These are phyloP conservation scores for Solen grandis DNA, from an alignment of 1,140 invertebrate species.

Conservation along the genomic window DNA sequence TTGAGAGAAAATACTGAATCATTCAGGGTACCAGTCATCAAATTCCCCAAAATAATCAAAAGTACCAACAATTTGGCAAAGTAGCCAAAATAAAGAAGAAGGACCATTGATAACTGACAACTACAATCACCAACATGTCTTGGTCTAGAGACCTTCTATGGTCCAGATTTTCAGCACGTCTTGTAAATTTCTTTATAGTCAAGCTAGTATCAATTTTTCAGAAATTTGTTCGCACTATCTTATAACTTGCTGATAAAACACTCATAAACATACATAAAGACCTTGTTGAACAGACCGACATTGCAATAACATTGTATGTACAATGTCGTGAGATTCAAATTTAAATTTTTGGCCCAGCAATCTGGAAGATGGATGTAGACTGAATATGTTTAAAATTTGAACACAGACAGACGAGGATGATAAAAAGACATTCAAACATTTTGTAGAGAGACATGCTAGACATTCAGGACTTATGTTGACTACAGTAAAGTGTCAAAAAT, in stretches of 20 bases:
- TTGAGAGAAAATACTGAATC: no score
- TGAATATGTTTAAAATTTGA: background rate
- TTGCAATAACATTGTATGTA: background rate
- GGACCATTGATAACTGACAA: no score
- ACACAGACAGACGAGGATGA: background rate
- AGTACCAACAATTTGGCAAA: no score
- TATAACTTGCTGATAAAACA: constrained; percentile 25
- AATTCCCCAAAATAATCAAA: no score
- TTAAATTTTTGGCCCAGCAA: background rate
- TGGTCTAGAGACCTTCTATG: constrained; percentile 39
- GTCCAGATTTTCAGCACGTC: constrained; percentile 1
- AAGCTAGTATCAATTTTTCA: background rate
- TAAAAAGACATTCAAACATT: no score
- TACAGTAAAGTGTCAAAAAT: no score
- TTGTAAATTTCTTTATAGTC: constrained; percentile 37
- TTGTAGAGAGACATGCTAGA: no score
- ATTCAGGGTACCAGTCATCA: no score
- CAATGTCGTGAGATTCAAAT: background rate
- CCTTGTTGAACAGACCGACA: background rate
- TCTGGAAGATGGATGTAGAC: constrained; percentile 14
- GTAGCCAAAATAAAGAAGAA: no score
- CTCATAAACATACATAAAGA: constrained; percentile 28
- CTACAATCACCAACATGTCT: no score
- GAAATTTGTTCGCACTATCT: background rate
- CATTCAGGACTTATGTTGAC: no score